Percentiles rank a stretch among this genome's conserved stretches.
phyloP scores from a whole-genome alignment of 1,140 invertebrate species.

The Macrobrachium nipponense region DNA sequence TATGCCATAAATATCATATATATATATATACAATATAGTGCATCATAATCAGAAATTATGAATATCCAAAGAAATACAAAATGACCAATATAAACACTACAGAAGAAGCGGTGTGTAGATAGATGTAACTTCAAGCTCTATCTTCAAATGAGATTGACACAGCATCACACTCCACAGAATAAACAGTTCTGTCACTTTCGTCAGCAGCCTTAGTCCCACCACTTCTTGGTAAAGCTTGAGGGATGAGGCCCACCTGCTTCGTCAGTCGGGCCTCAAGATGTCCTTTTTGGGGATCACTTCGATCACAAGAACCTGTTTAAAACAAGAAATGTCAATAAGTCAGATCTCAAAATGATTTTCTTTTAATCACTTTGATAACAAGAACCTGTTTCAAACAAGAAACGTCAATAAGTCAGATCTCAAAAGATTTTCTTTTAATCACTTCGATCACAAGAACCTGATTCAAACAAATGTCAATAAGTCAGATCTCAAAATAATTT shows the following conservation, averaged over 20 bases:
- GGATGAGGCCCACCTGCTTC: conserved; percentile 35
- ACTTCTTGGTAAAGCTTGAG: background rate
- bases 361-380: no score
- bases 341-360: background rate
- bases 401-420: conserved; percentile 50
- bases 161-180: no score
- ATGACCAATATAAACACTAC: no score
- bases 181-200: no score
- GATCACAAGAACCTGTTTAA: conserved; percentile 62
- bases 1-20: no score
- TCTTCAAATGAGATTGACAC: no score
- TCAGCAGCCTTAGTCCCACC: background rate
- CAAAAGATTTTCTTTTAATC: conserved; percentile 49
- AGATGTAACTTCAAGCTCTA: no score
- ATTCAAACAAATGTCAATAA: conserved; percentile 11
- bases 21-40: no score
- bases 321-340: background rate
- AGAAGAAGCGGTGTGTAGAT: no score
- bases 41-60: no score
- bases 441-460: conserved; percentile 62
- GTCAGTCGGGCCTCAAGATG: conserved; percentile 52
- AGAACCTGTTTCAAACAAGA: no score
- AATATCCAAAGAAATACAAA: no score
- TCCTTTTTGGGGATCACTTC: conserved; percentile 52
- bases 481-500: background rate